These are phyloP conservation scores for Scomber colias DNA, from an alignment of 2,113 vertebrate genomes.

Conservation along the genomic window DNA sequence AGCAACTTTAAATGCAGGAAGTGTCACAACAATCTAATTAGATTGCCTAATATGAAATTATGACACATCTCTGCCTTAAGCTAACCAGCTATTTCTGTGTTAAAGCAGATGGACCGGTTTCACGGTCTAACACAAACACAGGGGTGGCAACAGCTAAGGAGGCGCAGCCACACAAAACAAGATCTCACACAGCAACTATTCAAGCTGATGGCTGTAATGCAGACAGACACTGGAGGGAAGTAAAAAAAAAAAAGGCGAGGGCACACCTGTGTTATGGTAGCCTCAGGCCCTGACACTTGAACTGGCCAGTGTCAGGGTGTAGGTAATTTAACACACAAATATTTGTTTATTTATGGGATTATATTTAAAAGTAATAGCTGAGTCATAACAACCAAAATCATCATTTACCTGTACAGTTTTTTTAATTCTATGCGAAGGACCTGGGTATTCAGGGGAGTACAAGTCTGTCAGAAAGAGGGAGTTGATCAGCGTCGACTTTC, in stretches of 20 bases:
- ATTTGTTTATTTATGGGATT: background rate
- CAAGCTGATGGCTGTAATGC: background rate
- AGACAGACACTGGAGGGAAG: background rate
- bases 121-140: slow-evolving; percentile 29
- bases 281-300: slow-evolving; percentile 19
- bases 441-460: slow-evolving; percentile 95
- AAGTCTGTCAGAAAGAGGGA: slow-evolving; percentile 97
- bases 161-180: slow-evolving; percentile 37
- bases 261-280: slow-evolving; percentile 45
- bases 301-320: slow-evolving; percentile 20
- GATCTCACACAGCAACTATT: slow-evolving; percentile 45
- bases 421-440: slow-evolving; percentile 96
- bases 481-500: slow-evolving; percentile 98
- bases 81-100: background rate
- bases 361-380: background rate
- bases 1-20: background rate
- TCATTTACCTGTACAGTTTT: slow-evolving; percentile 94
- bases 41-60: slow-evolving; percentile 7
- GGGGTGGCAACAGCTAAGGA: slow-evolving; percentile 11
- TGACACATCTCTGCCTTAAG: background rate
- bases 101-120: slow-evolving; percentile 58
- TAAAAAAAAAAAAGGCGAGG: background rate
- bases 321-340: background rate
- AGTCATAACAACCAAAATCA: background rate
- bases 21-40: background rate